Evolutionary conservation across 2,888 invertebrate genomes (phyloP).

Genomic region (Mayetiola destructor): DNA sequence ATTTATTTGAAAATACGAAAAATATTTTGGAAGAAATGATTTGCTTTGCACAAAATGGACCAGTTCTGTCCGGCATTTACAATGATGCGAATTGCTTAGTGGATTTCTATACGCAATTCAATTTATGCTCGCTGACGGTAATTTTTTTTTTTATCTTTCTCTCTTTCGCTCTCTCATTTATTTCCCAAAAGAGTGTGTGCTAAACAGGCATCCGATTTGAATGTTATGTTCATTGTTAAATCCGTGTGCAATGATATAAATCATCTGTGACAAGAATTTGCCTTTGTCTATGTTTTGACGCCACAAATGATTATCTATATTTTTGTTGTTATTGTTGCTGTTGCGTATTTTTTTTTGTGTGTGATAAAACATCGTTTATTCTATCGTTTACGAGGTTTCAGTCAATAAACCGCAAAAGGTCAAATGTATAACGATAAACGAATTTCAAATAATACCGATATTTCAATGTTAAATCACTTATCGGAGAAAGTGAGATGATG

Average conservation of each 20-base stretch:
- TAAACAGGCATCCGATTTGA: neutral
- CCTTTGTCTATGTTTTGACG: neutral
- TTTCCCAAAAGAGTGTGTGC: neutral
- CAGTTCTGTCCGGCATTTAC: neutral
- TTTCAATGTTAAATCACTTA: too few relatives aligned
- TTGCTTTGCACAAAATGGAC: neutral
- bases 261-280: too few relatives aligned
- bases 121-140: conserved; percentile 7
- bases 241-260: too few relatives aligned
- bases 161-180: neutral
- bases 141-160: neutral
- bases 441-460: too few relatives aligned
- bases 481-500: too few relatives aligned
- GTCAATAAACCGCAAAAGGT: conserved; percentile 1
- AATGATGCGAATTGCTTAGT: neutral
- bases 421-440: neutral
- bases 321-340: neutral
- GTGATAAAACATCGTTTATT: neutral
- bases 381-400: neutral
- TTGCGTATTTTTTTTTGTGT: neutral
- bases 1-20: too few relatives aligned
- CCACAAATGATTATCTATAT: too few relatives aligned
- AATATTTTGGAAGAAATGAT: neutral
- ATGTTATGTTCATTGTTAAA: neutral
- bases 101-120: conserved; percentile 7